Evolutionary conservation across 2,113 vertebrate species (phyloP).

Genomic region (Carollia perspicillata): DNA sequence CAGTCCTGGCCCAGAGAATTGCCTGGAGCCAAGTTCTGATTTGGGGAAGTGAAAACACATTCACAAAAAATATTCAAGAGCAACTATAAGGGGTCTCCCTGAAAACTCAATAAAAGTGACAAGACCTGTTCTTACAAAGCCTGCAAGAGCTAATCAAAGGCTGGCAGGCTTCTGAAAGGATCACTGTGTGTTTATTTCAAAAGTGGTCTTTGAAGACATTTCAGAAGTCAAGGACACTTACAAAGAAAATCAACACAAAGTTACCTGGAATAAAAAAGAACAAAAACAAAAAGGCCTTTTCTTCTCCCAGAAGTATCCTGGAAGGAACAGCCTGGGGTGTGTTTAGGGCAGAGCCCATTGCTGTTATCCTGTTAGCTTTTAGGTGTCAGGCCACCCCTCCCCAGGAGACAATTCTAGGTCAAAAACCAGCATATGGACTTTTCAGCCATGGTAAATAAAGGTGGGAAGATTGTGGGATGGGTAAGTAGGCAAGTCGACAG

Average conservation of each 20-base stretch:
- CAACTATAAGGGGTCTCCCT: slow-evolving; percentile 35
- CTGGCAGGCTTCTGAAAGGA: slow-evolving; percentile 37
- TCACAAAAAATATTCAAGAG: not conserved
- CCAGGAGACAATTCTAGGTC: not conserved
- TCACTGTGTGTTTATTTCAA: slow-evolving; percentile 43
- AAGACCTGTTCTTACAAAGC: slow-evolving; percentile 27
- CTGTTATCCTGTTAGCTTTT: not conserved
- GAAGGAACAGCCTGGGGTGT: not conserved
- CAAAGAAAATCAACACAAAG: slow-evolving; percentile 37
- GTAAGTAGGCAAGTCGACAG: not conserved
- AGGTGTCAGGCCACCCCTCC: not conserved
- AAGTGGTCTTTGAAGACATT: slow-evolving; percentile 56
- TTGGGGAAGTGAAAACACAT: not conserved
- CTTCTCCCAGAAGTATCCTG: not conserved
- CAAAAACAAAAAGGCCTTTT: not conserved
- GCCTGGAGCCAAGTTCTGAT: not conserved
- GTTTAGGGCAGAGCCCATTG: not conserved
- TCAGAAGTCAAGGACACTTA: slow-evolving; percentile 59
- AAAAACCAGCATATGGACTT: not conserved
- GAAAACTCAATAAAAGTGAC: slow-evolving; percentile 33
- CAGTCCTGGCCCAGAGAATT: not conserved
- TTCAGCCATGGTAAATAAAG: not conserved
- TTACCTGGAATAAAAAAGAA: slow-evolving; percentile 17
- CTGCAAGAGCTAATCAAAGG: slow-evolving; percentile 60
- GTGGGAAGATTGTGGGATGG: not conserved